These are phyloP conservation scores for Tapirus indicus DNA, from an alignment of 2,797 vertebrate genomes.

Conservation along the genomic window DNA sequence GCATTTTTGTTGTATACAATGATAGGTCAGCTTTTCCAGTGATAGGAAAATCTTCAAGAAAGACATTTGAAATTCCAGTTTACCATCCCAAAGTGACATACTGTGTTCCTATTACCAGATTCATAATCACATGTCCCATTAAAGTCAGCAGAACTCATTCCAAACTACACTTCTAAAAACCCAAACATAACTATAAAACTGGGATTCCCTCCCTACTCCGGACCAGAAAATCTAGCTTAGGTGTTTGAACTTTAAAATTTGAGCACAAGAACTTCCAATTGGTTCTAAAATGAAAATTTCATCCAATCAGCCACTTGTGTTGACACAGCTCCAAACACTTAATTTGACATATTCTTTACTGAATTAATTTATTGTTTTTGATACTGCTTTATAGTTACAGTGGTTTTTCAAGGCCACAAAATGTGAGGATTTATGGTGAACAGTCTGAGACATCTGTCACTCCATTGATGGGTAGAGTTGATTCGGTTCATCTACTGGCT, in stretches of 20 bases:
- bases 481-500: background rate
- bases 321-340: background rate
- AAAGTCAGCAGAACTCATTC: constrained; percentile 39
- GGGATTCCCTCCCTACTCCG: background rate
- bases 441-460: background rate
- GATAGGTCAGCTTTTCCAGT: constrained; percentile 49
- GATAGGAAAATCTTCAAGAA: constrained; percentile 23
- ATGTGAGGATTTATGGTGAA: background rate
- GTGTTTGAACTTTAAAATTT: constrained; percentile 32
- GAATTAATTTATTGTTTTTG: background rate
- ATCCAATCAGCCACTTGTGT: background rate
- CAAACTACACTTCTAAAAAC: constrained; percentile 27
- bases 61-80: constrained; percentile 7
- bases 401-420: background rate
- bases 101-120: constrained; percentile 42
- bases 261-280: background rate
- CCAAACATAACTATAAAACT: background rate
- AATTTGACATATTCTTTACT: background rate
- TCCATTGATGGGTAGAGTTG: background rate
- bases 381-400: background rate
- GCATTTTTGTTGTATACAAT: background rate
- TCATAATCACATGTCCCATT: background rate
- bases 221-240: background rate
- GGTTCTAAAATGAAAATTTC: constrained; percentile 26
- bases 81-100: background rate